Conservation (phyloP, 2,888 invertebrate species). For the Conistra vaccinii region DNA sequence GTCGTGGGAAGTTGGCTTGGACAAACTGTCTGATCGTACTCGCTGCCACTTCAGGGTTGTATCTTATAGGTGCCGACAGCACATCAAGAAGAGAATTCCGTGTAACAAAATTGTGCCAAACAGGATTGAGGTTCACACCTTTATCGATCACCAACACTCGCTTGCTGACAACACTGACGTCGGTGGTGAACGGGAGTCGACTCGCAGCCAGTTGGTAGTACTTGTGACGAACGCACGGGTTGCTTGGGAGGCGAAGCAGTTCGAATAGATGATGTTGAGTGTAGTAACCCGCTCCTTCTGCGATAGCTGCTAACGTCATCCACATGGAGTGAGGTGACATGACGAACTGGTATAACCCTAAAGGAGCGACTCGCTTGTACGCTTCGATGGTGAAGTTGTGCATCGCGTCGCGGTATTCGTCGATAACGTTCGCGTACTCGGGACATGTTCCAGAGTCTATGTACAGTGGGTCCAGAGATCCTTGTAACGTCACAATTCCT, state of each 20-base stretch:
- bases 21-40: slow-evolving; percentile 28
- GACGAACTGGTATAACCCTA: slow-evolving; percentile 48
- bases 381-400: slow-evolving; percentile 52
- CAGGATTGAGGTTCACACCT: slow-evolving; percentile 26
- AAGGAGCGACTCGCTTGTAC: slow-evolving; percentile 37
- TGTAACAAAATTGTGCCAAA: slow-evolving; percentile 45
- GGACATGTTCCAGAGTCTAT: slow-evolving; percentile 31
- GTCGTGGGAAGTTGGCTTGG: slow-evolving; percentile 17
- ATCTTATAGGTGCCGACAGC: slow-evolving; percentile 45
- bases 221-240: slow-evolving; percentile 49
- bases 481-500: slow-evolving; percentile 32
- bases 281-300: slow-evolving; percentile 56
- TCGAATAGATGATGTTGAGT: slow-evolving; percentile 53
- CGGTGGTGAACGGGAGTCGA: slow-evolving; percentile 9
- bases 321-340: slow-evolving; percentile 57
- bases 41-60: slow-evolving; percentile 24
- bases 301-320: slow-evolving; percentile 57
- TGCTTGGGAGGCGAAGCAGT: slow-evolving; percentile 46
- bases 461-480: slow-evolving; percentile 30
- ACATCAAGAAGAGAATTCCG: slow-evolving; percentile 49
- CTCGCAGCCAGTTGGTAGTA: slow-evolving; percentile 53
- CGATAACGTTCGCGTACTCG: slow-evolving; percentile 25
- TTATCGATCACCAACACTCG: slow-evolving; percentile 51
- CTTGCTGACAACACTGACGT: slow-evolving; percentile 32
- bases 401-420: slow-evolving; percentile 44